phyloP scores from a whole-genome alignment of 1,140 invertebrate species.

The Plutomurus gul region DNA sequence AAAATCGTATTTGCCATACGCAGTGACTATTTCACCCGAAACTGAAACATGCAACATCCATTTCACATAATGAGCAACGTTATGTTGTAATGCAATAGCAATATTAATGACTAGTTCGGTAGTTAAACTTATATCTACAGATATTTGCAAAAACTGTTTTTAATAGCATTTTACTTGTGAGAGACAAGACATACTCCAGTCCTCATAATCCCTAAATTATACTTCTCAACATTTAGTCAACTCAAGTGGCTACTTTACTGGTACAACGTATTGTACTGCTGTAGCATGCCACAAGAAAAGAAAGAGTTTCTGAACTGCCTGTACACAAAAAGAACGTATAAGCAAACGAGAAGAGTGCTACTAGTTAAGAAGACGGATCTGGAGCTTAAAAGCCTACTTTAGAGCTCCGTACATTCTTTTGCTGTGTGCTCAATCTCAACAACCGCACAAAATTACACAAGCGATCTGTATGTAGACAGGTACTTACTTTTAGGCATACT shows the following conservation, averaged over 20 bases:
- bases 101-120: neutral
- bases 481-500: neutral
- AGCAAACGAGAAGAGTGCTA: too few relatives aligned
- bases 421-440: neutral
- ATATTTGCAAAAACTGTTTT: conserved; percentile 7
- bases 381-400: neutral
- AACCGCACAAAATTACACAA: neutral
- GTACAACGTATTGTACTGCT: neutral
- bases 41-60: conserved; percentile 49
- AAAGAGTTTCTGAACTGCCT: neutral
- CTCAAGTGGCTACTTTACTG: neutral
- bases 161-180: too few relatives aligned
- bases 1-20: conserved; percentile 36
- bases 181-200: conserved; percentile 4
- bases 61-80: conserved; percentile 43
- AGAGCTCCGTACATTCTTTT: conserved; percentile 15
- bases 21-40: neutral
- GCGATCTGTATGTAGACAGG: neutral
- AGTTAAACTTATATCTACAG: conserved; percentile 16
- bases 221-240: neutral
- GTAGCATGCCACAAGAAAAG: too few relatives aligned
- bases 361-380: conserved; percentile 1
- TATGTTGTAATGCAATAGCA: conserved; percentile 13
- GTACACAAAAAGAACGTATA: too few relatives aligned
- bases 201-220: neutral